Evolutionary conservation across 2,888 invertebrate genomes (phyloP), one percentile per base, ranked within the genome.

Genomic region (Agrotis exclamationis): DNA sequence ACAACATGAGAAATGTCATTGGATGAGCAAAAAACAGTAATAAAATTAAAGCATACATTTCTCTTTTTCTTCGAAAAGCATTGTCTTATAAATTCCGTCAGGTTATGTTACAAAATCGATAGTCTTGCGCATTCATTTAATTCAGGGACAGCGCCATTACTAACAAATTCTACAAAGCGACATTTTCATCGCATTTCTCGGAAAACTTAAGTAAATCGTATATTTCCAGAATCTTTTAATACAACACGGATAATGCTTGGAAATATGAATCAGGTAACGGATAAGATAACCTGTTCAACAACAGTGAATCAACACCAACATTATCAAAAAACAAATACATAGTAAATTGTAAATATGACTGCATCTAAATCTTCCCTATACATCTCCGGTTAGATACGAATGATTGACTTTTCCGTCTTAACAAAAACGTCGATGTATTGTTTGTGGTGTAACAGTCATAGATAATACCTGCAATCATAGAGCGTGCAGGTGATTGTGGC

Each of bases 401-500:
- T 62, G 51, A 56, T 58, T 62, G 74, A 69, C 50, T 39, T 20
- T 58, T 67, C 56, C 69, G 58, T 78, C 62, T 70, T 62, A 67
- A 81, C 63, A 80, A 73, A 83, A 77, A 69, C 69, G 44, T 79
- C 76, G 72, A 81, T 87, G 87, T 83, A 83, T 65, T 63, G 75
- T 71, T 63, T 62, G 51, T 63, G 54, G 22, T 63, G 68, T 63
- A 66, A 79, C 78, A 59, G 79, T 68, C 73, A 70, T 58, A 85
- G 84, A 87, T 88, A 86, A 86, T 72, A 69, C 69, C 60, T 76
- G 75, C 75, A 82, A 79, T 76, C 67, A 74, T 76, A 80, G 80
- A 80, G 80, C 84, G 83, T 82, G 86, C 87, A 89, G 88, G 88
- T 88, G 91, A 88, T 87, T 90, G 89, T 83, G 90, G 89, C 86